A percentile compares a stretch with the other conserved stretches of the same genome.
These are phyloP conservation scores for Chionis minor DNA, from an alignment of 2,113 vertebrate genomes.

Conservation along the genomic window DNA sequence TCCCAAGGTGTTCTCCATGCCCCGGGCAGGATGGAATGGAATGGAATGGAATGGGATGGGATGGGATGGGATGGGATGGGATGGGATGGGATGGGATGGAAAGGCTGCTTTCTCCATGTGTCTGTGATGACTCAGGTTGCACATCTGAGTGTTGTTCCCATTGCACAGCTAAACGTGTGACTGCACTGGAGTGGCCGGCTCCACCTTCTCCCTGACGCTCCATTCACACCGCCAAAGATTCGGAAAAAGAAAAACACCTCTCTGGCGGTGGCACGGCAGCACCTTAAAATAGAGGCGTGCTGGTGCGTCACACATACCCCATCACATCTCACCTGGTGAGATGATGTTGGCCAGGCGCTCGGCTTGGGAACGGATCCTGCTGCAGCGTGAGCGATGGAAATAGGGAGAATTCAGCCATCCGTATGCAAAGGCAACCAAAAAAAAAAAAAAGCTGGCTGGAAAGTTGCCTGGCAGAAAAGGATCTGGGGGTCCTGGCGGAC, in stretches of 20 bases:
- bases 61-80: neutral
- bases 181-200: accelerated
- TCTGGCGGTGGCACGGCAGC: neutral
- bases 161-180: accelerated
- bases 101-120: no score
- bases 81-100: neutral
- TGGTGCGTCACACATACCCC: neutral
- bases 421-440: accelerated
- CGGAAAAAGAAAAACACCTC: neutral
- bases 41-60: neutral
- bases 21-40: neutral
- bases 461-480: no score
- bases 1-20: neutral
- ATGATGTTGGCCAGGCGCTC: accelerated
- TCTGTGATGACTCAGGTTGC: neutral
- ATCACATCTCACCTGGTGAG: neutral
- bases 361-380: neutral
- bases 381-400: accelerated
- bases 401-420: neutral
- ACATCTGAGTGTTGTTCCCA: accelerated
- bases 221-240: neutral
- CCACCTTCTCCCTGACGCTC: neutral
- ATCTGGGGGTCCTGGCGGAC: no score
- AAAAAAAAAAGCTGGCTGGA: no score
- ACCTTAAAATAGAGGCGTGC: neutral